phyloP scores from a whole-genome alignment of 2,888 invertebrate genomes.

The Merodon equestris region DNA sequence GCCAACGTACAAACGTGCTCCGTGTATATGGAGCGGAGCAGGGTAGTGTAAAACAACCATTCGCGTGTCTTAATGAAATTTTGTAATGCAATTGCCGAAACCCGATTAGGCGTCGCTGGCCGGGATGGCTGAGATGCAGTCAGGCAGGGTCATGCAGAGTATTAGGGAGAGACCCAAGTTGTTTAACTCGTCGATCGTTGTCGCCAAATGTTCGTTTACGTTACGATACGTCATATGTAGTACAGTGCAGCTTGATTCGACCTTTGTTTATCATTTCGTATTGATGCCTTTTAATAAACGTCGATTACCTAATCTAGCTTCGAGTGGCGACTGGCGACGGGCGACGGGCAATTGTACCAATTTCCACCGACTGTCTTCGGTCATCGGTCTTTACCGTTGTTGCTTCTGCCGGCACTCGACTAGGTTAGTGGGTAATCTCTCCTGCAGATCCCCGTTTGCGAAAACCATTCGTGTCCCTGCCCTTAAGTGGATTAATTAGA shows the following conservation, averaged over 20 bases:
- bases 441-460: slow-evolving; percentile 3
- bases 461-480: slow-evolving; percentile 35
- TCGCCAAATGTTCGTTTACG: too few relatives aligned
- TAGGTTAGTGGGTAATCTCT: slow-evolving; percentile 49
- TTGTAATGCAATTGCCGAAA: slow-evolving; percentile 51
- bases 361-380: slow-evolving; percentile 3
- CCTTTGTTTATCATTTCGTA: slow-evolving; percentile 61
- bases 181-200: too few relatives aligned
- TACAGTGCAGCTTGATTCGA: background rate
- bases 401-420: slow-evolving; percentile 36
- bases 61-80: slow-evolving; percentile 30
- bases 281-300: slow-evolving; percentile 66
- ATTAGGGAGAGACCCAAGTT: too few relatives aligned
- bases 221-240: too few relatives aligned
- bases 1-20: slow-evolving; percentile 9
- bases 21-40: too few relatives aligned
- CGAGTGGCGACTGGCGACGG: slow-evolving; percentile 29
- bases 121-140: background rate
- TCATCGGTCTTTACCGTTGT: background rate
- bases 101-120: background rate
- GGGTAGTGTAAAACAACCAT: slow-evolving; percentile 45
- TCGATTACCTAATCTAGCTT: slow-evolving; percentile 65
- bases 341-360: slow-evolving; percentile 24
- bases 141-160: too few relatives aligned
- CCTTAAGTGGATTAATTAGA: slow-evolving; percentile 67